Percentiles rank a stretch among this genome's conserved stretches.
Evolutionary conservation across 2,888 invertebrate species (phyloP).

Genomic region (Heteropelma amictum): DNA sequence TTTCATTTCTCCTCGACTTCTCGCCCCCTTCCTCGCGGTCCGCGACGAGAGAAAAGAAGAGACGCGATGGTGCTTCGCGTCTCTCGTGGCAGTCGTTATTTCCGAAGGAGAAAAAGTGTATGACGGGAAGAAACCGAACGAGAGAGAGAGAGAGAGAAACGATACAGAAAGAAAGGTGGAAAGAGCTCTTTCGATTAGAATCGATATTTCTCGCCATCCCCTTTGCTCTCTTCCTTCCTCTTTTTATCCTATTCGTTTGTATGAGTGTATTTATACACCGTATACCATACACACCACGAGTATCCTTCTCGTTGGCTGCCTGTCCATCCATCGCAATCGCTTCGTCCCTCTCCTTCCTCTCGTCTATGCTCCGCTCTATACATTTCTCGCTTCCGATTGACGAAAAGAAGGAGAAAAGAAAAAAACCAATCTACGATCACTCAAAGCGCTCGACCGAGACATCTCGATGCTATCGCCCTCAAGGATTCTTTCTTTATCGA

Average conservation of each 20-base stretch:
- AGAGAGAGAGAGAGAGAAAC: conserved; percentile 14
- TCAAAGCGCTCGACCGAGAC: conserved; percentile 56
- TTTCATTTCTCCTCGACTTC: conserved; percentile 58
- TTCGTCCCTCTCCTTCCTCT: conserved; percentile 67
- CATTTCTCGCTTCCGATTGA: conserved; percentile 41
- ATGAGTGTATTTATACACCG: background rate
- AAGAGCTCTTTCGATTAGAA: conserved; percentile 55
- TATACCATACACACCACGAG: too few relatives aligned
- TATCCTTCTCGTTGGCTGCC: conserved; percentile 27
- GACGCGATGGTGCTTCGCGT: conserved; percentile 10
- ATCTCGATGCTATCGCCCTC: conserved; percentile 50
- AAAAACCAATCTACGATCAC: conserved; percentile 55
- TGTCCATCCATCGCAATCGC: conserved; percentile 63
- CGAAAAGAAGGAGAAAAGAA: conserved; percentile 28
- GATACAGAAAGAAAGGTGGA: conserved; percentile 19
- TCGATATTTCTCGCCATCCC: conserved; percentile 54
- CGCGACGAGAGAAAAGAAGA: conserved; percentile 21
- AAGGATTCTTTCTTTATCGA: conserved; percentile 48
- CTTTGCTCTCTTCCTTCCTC: background rate
- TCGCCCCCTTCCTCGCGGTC: conserved; percentile 32
- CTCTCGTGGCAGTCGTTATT: conserved; percentile 45
- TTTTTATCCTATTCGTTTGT: background rate
- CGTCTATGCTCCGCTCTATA: conserved; percentile 33
- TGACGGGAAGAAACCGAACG: background rate
- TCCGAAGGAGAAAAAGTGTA: conserved; percentile 29